These are phyloP conservation scores for Tupiocoris notatus DNA, from an alignment of 2,888 invertebrate genomes.

Conservation along the genomic window DNA sequence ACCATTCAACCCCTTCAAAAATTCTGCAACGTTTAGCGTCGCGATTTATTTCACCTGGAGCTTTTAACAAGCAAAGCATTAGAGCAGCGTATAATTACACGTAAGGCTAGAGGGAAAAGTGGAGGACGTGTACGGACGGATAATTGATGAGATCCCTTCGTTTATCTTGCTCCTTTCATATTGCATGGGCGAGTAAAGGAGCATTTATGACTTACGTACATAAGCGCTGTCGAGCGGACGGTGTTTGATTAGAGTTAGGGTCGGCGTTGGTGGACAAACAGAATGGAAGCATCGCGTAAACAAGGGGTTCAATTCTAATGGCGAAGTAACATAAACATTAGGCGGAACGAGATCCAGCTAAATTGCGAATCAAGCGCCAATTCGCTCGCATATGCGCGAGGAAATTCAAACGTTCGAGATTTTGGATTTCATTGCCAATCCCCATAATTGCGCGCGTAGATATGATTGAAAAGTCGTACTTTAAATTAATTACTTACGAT, in stretches of 20 bases:
- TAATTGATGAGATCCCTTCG: neutral
- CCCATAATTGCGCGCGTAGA: too few relatives aligned
- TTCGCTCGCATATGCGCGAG: too few relatives aligned
- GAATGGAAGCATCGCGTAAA: neutral
- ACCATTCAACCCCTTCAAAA: too few relatives aligned
- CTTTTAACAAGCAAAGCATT: too few relatives aligned
- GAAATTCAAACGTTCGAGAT: too few relatives aligned
- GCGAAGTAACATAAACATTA: neutral
- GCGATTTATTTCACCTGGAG: too few relatives aligned
- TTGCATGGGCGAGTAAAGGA: neutral
- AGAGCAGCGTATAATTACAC: too few relatives aligned
- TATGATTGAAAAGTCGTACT: too few relatives aligned
- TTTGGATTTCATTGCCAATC: too few relatives aligned
- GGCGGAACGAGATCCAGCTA: neutral
- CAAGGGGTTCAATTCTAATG: neutral
- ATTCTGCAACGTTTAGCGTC: too few relatives aligned
- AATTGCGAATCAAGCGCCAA: neutral
- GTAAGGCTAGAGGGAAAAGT: too few relatives aligned
- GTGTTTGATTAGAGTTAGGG: neutral
- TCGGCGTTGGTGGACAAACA: neutral
- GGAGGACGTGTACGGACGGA: neutral
- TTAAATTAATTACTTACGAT: too few relatives aligned
- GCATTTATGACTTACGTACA: neutral
- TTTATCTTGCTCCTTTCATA: neutral
- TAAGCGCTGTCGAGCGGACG: neutral